phyloP scores from a whole-genome alignment of 1,140 invertebrate genomes.

The Trichomalopsis sarcophagae region DNA sequence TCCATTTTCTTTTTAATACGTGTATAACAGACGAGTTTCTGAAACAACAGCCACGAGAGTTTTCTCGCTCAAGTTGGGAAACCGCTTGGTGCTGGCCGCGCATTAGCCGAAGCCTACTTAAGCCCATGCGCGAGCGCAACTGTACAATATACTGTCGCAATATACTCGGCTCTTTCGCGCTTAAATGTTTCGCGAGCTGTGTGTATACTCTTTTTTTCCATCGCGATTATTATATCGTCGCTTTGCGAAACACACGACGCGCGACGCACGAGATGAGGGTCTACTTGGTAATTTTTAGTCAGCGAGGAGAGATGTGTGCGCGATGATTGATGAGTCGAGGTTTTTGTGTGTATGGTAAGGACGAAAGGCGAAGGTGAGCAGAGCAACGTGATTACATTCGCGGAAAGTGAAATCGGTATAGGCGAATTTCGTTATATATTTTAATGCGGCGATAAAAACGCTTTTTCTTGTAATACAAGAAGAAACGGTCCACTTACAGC shows the following conservation, averaged over 20 bases:
- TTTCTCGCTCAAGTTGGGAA: conserved; percentile 37
- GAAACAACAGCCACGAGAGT: conserved; percentile 4
- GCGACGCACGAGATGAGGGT: not conserved
- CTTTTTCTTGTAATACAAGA: not conserved
- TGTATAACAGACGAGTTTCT: not conserved
- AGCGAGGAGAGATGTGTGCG: not conserved
- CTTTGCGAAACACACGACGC: not conserved
- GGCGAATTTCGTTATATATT: not conserved
- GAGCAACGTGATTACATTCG: not conserved
- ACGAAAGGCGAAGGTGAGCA: not conserved
- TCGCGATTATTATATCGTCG: not conserved
- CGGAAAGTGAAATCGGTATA: not conserved
- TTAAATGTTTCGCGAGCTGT: not conserved
- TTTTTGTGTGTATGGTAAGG: no score
- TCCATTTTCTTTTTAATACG: not conserved
- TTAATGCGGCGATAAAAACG: not conserved
- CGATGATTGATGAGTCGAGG: no score
- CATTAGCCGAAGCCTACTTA: conserved; percentile 34
- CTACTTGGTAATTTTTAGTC: not conserved
- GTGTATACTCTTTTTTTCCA: not conserved
- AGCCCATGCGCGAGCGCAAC: not conserved
- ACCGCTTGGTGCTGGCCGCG: not conserved
- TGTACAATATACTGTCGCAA: not conserved
- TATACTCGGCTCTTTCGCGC: not conserved
- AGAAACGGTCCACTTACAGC: no score